Evolutionary conservation across 2,888 invertebrate genomes (phyloP).

Genomic region (Drosophila niveifrons): DNA sequence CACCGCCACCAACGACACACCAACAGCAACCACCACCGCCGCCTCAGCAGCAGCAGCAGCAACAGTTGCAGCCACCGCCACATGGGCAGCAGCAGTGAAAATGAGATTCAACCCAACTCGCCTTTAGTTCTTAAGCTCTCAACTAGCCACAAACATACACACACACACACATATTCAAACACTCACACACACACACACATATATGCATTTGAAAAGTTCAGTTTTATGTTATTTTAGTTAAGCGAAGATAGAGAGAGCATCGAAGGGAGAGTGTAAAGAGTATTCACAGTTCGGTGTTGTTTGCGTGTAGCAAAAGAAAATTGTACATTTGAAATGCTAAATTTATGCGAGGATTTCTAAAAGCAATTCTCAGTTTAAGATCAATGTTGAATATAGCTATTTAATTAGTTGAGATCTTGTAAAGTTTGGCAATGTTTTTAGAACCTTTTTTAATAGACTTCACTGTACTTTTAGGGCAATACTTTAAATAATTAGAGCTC

Average conservation of each 20-base stretch:
- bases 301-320: neutral
- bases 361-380: neutral
- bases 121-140: conserved; percentile 71
- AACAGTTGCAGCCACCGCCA: conserved; percentile 59
- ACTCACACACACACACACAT: neutral
- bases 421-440: neutral
- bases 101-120: conserved; percentile 41
- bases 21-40: conserved; percentile 58
- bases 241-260: neutral
- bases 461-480: no score
- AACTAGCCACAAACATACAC: conserved; percentile 67
- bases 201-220: conserved; percentile 50
- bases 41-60: conserved; percentile 49
- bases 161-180: neutral
- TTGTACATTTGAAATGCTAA: neutral
- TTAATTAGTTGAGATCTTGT: no score
- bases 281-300: conserved; percentile 13
- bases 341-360: conserved; percentile 2
- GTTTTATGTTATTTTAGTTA: conserved; percentile 40
- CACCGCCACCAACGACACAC: conserved; percentile 59
- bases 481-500: no score
- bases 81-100: conserved; percentile 49
- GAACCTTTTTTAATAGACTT: neutral
- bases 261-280: conserved; percentile 15
- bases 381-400: neutral